A percentile compares a stretch with the other conserved stretches of the same genome.
Conservation (phyloP, 2,888 invertebrate genomes). For the Plagodis pulveraria region DNA sequence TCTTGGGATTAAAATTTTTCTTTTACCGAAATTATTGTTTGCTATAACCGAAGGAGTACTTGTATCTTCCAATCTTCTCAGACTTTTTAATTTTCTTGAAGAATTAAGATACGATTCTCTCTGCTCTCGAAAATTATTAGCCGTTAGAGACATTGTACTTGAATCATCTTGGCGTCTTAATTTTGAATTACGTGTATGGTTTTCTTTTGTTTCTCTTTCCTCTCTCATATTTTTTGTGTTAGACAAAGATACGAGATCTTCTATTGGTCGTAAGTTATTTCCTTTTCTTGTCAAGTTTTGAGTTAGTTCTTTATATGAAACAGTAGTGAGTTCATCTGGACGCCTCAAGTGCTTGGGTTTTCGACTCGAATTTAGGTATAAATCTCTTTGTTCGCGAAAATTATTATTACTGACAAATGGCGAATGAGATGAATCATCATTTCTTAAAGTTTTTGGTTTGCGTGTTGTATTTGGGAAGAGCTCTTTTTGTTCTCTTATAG, state of each 20-base stretch:
- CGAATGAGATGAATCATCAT: constrained; percentile 34
- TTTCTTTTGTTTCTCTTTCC: constrained; percentile 15
- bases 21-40: constrained; percentile 48
- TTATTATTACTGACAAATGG: constrained; percentile 21
- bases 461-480: constrained; percentile 56
- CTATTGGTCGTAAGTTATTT: constrained; percentile 40
- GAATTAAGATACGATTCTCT: constrained; percentile 11
- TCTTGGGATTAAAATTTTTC: constrained; percentile 64
- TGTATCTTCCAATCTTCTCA: constrained; percentile 31
- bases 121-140: constrained; percentile 9
- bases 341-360: constrained; percentile 33
- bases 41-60: constrained; percentile 19
- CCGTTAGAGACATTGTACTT: not conserved
- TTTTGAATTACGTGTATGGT: constrained; percentile 11
- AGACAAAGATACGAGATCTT: constrained; percentile 28
- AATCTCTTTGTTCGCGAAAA: constrained; percentile 25
- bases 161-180: constrained; percentile 6
- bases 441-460: constrained; percentile 48
- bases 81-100: constrained; percentile 53
- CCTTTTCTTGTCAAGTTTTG: constrained; percentile 49
- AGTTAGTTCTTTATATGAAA: constrained; percentile 3
- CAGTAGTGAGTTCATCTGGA: constrained; percentile 2
- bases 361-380: constrained; percentile 24
- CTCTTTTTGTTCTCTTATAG: constrained; percentile 71
- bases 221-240: constrained; percentile 13